Percentiles rank a stretch among this genome's conserved stretches.
These are phyloP conservation scores for Pogoniulus pusillus DNA, from an alignment of 2,797 vertebrate genomes.

Conservation along the genomic window DNA sequence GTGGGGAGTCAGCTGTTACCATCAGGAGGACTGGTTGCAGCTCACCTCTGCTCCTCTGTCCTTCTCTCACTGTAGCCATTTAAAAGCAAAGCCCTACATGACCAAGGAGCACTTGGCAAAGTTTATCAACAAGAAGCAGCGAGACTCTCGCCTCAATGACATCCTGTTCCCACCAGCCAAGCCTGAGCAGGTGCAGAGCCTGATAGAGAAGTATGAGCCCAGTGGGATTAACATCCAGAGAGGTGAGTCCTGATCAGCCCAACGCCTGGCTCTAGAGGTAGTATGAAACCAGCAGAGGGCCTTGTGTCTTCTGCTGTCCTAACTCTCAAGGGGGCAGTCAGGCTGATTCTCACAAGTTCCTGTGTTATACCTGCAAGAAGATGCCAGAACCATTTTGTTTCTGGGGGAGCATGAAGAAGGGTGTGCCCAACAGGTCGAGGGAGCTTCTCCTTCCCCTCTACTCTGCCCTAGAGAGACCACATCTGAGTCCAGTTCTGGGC, in stretches of 20 bases:
- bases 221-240: constrained; percentile 84
- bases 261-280: background rate
- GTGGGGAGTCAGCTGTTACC: background rate
- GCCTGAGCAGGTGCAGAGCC: constrained; percentile 89
- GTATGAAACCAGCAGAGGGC: background rate
- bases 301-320: background rate
- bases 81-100: constrained; percentile 94
- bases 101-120: constrained; percentile 93
- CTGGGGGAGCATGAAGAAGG: too few species aligned
- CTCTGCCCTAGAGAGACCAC: too few species aligned
- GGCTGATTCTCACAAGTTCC: background rate
- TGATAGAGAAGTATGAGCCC: constrained; percentile 96
- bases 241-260: constrained; percentile 78
- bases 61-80: constrained; percentile 79
- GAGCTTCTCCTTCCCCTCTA: too few species aligned
- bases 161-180: constrained; percentile 88
- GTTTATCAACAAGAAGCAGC: constrained; percentile 96
- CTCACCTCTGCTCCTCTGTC: background rate
- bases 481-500: too few species aligned
- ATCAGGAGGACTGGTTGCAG: background rate
- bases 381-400: background rate
- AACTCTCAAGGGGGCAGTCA: background rate
- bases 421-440: too few species aligned
- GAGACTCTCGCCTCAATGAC: constrained; percentile 92
- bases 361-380: background rate